Evolutionary conservation across 2,113 vertebrate species (phyloP).

Genomic region (Myocastor coypus): DNA sequence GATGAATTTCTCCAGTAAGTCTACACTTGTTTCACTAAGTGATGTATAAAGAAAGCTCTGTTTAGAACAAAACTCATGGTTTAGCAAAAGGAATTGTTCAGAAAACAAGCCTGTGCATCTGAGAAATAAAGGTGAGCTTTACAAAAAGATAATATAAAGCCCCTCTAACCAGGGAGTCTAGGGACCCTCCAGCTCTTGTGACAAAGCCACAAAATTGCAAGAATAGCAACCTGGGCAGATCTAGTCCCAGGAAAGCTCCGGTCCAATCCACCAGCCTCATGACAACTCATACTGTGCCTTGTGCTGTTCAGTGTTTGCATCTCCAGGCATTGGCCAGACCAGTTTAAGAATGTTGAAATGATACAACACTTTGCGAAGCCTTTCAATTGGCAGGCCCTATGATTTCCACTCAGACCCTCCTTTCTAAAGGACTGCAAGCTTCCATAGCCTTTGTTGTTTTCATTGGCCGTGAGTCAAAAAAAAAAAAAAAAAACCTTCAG

Average conservation of each 20-base stretch:
- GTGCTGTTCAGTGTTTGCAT: not conserved
- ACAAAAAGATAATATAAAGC: not conserved
- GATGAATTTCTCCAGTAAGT: not conserved
- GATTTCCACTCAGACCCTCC: constrained; percentile 46
- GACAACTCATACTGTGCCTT: not conserved
- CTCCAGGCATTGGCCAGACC: not conserved
- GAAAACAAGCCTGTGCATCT: constrained; percentile 17
- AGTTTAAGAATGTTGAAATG: constrained; percentile 22
- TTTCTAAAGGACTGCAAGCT: constrained; percentile 20
- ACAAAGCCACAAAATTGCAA: constrained; percentile 55
- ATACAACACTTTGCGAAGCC: constrained; percentile 45
- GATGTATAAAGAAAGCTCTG: not conserved
- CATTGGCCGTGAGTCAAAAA: constrained; percentile 55
- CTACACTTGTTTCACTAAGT: not conserved
- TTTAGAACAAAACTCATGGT: not conserved
- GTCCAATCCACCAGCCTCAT: not conserved
- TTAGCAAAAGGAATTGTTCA: constrained; percentile 33
- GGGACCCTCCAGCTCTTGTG: not conserved
- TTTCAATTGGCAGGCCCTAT: constrained; percentile 56
- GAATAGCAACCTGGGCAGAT: constrained; percentile 11
- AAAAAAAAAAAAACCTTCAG: constrained; percentile 57
- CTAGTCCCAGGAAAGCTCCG: constrained; percentile 18
- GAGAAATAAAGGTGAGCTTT: not conserved
- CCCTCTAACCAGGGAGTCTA: not conserved
- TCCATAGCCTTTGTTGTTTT: constrained; percentile 60